Conservation (phyloP, 2,888 invertebrate genomes). For the Laothoe populi region DNA sequence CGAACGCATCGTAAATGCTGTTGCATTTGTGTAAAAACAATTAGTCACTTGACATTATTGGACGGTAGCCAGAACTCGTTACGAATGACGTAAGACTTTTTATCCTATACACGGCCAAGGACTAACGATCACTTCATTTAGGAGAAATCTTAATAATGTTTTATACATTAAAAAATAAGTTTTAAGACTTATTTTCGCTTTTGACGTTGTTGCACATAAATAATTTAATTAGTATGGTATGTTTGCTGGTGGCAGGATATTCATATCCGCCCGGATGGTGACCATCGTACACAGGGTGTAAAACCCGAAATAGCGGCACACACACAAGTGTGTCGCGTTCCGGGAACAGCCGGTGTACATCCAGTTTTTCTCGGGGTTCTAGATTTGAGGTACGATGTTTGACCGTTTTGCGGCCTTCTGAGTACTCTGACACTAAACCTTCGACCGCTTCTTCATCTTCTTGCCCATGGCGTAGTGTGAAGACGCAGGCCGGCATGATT, state of each 20-base stretch:
- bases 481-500: not conserved
- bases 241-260: no score
- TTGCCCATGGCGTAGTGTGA: no score
- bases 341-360: no score
- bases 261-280: no score
- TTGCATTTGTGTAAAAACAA: constrained; percentile 18
- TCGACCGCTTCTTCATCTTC: no score
- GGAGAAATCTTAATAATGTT: not conserved
- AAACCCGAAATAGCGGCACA: no score
- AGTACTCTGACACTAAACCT: no score
- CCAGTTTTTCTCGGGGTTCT: no score
- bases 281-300: no score
- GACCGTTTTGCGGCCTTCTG: no score
- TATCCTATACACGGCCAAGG: constrained; percentile 16
- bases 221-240: not conserved
- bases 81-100: constrained; percentile 16
- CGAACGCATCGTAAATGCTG: constrained; percentile 1
- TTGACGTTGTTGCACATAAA: not conserved
- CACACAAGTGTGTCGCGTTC: no score
- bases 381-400: no score
- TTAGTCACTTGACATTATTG: constrained; percentile 12
- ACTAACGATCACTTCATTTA: not conserved
- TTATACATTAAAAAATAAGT: constrained; percentile 1
- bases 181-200: not conserved
- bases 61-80: constrained; percentile 6